phyloP scores from a whole-genome alignment of 2,113 vertebrate genomes.

The Amphiprion percula region DNA sequence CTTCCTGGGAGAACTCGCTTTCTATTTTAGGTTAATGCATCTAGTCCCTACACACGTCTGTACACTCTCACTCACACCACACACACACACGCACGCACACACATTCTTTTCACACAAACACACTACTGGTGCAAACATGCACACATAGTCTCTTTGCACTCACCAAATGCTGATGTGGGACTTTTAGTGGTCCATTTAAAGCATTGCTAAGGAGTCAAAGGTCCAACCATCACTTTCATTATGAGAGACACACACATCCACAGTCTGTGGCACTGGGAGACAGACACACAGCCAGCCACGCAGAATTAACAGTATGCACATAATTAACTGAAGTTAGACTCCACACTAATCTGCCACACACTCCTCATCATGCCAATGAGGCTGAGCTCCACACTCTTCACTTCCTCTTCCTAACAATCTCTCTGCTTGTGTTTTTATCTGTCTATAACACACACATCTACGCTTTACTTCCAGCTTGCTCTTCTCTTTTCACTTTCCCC shows the following conservation, averaged over 20 bases:
- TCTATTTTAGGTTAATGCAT: conserved; percentile 77
- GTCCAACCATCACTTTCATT: conserved; percentile 66
- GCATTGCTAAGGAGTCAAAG: conserved; percentile 65
- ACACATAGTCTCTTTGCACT: conserved; percentile 23
- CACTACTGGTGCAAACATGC: too few relatives aligned
- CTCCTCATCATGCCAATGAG: conserved; percentile 55
- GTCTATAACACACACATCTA: conserved; percentile 32
- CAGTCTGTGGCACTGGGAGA: conserved; percentile 21
- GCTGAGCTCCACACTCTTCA: conserved; percentile 37
- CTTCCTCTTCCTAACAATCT: background rate
- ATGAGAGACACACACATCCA: conserved; percentile 34
- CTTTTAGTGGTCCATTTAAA: conserved; percentile 70
- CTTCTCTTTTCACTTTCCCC: conserved; percentile 17
- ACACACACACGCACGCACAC: background rate
- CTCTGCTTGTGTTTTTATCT: conserved; percentile 46
- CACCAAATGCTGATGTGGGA: conserved; percentile 66
- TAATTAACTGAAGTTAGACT: conserved; percentile 68
- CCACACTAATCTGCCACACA: conserved; percentile 51
- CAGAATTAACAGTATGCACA: conserved; percentile 65
- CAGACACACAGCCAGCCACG: conserved; percentile 46
- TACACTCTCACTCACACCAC: conserved; percentile 17
- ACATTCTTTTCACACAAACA: background rate
- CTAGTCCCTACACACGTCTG: conserved; percentile 43
- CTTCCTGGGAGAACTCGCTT: conserved; percentile 67
- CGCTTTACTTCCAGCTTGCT: conserved; percentile 22